phyloP scores from a whole-genome alignment of 2,888 invertebrate species.

The Heteropelma amictum region DNA sequence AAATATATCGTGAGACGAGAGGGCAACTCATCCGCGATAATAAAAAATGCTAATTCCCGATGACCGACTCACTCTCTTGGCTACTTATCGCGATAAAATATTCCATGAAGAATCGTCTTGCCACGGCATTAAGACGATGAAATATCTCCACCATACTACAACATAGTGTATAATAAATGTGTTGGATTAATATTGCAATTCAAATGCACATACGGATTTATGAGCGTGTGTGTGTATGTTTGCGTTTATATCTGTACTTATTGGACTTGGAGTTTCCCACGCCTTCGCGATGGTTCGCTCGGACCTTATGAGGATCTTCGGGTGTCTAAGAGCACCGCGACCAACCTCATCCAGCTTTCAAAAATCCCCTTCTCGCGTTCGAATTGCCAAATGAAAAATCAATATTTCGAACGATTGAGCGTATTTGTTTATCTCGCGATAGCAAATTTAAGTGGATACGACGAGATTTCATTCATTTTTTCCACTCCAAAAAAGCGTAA shows the following conservation, averaged over 20 bases:
- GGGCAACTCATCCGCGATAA: slow-evolving; percentile 1
- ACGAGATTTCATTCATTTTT: too few relatives aligned
- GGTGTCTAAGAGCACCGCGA: background rate
- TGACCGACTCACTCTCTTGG: slow-evolving; percentile 54
- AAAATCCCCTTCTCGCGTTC: background rate
- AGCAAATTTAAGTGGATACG: too few relatives aligned
- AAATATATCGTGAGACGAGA: slow-evolving; percentile 26
- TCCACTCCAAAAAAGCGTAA: too few relatives aligned
- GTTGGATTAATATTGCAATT: slow-evolving; percentile 23
- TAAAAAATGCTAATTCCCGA: slow-evolving; percentile 58
- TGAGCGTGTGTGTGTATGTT: background rate
- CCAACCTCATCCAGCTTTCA: slow-evolving; percentile 10
- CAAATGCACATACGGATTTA: background rate
- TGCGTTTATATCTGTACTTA: slow-evolving; percentile 52
- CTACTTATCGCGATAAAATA: slow-evolving; percentile 71
- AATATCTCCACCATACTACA: slow-evolving; percentile 71
- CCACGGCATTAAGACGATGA: slow-evolving; percentile 68
- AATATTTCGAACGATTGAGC: background rate
- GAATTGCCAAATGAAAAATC: background rate
- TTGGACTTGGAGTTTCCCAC: slow-evolving; percentile 68
- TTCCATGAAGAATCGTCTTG: slow-evolving; percentile 61
- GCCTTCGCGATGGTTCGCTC: slow-evolving; percentile 58
- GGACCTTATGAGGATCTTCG: slow-evolving; percentile 21
- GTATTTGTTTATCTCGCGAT: too few relatives aligned
- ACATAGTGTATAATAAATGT: slow-evolving; percentile 40